These are phyloP conservation scores for Varanus salvator DNA, from an alignment of 2,113 vertebrate species.

Conservation along the genomic window DNA sequence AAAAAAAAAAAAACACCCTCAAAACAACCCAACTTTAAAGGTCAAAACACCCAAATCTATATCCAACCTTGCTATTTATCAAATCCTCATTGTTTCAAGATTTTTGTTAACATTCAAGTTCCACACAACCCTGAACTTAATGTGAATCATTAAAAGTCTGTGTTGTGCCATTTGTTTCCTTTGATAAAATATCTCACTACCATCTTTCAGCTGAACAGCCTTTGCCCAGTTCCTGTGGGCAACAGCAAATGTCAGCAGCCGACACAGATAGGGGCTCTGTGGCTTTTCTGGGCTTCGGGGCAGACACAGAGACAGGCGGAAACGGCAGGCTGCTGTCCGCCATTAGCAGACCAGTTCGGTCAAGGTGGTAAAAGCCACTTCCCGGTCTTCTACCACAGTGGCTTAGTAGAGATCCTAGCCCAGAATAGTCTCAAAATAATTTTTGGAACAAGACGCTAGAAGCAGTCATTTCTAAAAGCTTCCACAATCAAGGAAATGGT, in stretches of 20 bases:
- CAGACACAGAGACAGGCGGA: background rate
- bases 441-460: background rate
- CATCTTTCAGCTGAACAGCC: conserved; percentile 32
- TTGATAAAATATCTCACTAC: conserved; percentile 40
- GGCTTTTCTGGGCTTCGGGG: conserved; percentile 1
- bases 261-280: conserved; percentile 6
- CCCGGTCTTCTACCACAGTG: background rate
- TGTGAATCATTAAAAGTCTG: conserved; percentile 32
- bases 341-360: background rate
- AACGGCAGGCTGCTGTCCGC: background rate
- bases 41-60: conserved; percentile 14
- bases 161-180: conserved; percentile 38
- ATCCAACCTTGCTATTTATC: conserved; percentile 26
- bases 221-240: conserved; percentile 37
- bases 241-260: conserved; percentile 18
- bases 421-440: background rate
- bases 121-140: conserved; percentile 17
- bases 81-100: conserved; percentile 34
- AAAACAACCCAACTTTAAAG: conserved; percentile 2
- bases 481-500: background rate
- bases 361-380: background rate
- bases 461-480: background rate
- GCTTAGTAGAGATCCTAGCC: background rate
- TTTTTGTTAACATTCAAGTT: conserved; percentile 35
- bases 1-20: background rate